phyloP scores from a whole-genome alignment of 1,140 invertebrate species.

The Diachasma alloeum region DNA sequence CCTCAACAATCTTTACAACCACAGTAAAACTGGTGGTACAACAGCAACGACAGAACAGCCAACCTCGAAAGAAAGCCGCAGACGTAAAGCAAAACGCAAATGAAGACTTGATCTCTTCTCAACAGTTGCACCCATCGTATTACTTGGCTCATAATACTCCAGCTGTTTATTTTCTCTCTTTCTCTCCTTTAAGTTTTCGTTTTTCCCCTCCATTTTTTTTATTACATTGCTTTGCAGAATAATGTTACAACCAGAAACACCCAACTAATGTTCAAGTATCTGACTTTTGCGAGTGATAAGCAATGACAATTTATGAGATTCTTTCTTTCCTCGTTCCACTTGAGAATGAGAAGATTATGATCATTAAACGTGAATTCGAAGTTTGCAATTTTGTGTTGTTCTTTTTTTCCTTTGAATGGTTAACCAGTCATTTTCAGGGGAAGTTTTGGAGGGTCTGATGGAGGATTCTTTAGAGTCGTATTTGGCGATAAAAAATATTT shows the following conservation, averaged over 20 bases:
- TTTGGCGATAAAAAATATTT: slow-evolving; percentile 25
- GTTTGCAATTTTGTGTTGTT: not conserved
- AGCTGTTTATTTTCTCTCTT: not conserved
- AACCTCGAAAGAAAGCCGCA: slow-evolving; percentile 51
- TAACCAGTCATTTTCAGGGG: not conserved
- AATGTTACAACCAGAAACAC: not conserved
- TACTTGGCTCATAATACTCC: not conserved
- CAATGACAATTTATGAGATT: slow-evolving; percentile 2
- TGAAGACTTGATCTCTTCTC: slow-evolving; percentile 47
- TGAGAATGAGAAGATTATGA: not conserved
- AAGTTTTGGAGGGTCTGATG: not conserved
- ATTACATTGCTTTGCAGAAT: not conserved
- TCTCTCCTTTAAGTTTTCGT: not conserved
- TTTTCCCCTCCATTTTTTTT: not conserved
- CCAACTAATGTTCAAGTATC: slow-evolving; percentile 16
- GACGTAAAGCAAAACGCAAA: slow-evolving; percentile 64
- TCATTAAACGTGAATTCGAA: not conserved
- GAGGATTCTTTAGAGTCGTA: not conserved
- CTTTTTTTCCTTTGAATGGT: not conserved
- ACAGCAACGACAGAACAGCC: slow-evolving; percentile 24
- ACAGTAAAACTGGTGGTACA: slow-evolving; percentile 51
- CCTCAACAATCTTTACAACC: slow-evolving; percentile 70
- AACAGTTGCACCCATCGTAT: slow-evolving; percentile 2
- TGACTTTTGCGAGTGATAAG: slow-evolving; percentile 14
- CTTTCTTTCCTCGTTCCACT: not conserved